phyloP scores from a whole-genome alignment of 2,113 vertebrate genomes.

The Cepphus grylle region DNA sequence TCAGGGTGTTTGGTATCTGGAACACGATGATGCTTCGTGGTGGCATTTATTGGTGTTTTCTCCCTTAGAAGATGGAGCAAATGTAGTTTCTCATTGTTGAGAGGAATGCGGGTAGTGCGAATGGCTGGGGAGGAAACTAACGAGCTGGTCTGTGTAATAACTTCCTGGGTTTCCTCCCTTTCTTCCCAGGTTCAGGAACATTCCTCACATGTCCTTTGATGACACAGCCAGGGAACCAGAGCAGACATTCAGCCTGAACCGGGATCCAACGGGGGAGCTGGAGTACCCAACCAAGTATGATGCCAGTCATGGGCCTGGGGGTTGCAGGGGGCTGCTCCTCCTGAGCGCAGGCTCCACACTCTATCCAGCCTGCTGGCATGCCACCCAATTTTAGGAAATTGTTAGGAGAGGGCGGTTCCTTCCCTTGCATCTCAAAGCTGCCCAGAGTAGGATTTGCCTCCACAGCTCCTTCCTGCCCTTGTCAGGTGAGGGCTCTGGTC shows the following conservation, averaged over 20 bases:
- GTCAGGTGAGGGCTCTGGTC: not conserved
- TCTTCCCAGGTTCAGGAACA: constrained; percentile 87
- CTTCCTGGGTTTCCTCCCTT: not conserved
- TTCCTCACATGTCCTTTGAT: constrained; percentile 97
- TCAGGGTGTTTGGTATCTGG: not conserved
- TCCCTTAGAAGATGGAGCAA: not conserved
- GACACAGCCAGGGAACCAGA: constrained; percentile 89
- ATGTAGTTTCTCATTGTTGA: not conserved
- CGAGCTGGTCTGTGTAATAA: not conserved
- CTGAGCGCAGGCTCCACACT: accelerated
- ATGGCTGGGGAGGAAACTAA: not conserved
- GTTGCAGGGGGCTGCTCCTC: accelerated
- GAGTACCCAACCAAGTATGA: constrained; percentile 95
- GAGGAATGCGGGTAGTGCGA: accelerated
- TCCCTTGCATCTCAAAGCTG: not conserved
- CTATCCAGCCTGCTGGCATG: accelerated
- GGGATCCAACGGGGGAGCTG: constrained; percentile 84
- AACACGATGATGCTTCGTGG: not conserved
- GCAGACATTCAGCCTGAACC: constrained; percentile 90
- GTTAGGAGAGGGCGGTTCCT: not conserved
- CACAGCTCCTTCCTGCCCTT: not conserved
- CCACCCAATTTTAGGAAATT: accelerated
- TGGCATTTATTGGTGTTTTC: not conserved
- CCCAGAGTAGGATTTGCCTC: not conserved
- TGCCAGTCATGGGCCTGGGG: accelerated